Conservation (phyloP, 1,140 invertebrate genomes). For the Drosophila lowei region DNA sequence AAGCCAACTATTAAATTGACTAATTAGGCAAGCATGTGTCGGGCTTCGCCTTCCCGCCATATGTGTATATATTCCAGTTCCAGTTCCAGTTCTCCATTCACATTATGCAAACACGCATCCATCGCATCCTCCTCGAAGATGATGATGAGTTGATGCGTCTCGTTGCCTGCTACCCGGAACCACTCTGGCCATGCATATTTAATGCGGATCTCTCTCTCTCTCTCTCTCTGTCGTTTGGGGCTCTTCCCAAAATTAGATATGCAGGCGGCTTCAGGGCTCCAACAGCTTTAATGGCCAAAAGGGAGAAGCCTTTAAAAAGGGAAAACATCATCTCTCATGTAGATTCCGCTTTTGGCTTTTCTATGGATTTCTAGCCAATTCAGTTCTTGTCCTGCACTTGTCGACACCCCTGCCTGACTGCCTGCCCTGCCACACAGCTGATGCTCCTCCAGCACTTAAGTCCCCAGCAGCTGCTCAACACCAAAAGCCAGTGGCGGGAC, state of each 20-base stretch:
- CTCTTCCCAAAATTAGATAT: constrained; percentile 13
- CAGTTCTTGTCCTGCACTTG: background rate
- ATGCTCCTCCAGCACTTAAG: constrained; percentile 25
- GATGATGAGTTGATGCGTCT: constrained; percentile 49
- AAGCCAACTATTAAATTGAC: constrained; percentile 76
- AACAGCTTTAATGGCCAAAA: constrained; percentile 13
- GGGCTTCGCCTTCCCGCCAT: constrained; percentile 14
- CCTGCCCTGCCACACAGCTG: constrained; percentile 7
- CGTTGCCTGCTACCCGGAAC: constrained; percentile 10
- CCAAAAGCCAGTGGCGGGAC: constrained; percentile 15
- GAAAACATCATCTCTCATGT: background rate
- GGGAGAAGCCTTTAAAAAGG: constrained; percentile 21
- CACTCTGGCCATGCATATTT: constrained; percentile 49
- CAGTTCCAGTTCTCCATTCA: constrained; percentile 7
- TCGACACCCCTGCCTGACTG: background rate
- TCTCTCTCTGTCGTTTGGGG: background rate
- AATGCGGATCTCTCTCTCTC: constrained; percentile 19
- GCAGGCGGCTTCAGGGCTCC: constrained; percentile 9
- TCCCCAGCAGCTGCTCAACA: constrained; percentile 25
- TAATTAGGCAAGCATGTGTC: constrained; percentile 68
- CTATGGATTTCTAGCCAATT: constrained; percentile 1
- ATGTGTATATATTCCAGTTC: background rate
- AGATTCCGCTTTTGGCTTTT: background rate
- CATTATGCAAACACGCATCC: constrained; percentile 73
- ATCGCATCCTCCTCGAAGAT: constrained; percentile 4